Base-by-base conservation (phyloP, 2,797 vertebrate genomes). In the Fringilla coelebs region DNA sequence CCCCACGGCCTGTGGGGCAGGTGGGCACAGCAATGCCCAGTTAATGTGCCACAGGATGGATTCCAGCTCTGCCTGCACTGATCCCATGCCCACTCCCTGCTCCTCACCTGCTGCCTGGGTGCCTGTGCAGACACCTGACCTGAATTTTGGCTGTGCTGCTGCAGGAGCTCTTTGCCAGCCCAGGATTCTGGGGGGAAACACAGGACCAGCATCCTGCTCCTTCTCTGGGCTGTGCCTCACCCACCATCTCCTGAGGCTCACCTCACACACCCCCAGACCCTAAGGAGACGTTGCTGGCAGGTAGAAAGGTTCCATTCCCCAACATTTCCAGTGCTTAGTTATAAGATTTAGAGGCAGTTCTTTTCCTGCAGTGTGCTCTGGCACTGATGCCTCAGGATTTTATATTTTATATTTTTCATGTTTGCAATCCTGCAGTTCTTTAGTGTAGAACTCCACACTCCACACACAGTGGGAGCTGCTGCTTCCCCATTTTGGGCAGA, bases 1-100 rank as follows among this genome's bases (percentile, higher is more conserved):
- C 70, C 87, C 72, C 70, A n/a, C 54, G 66, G 72, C 51, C n/a
- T 54, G 65, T 25, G 36, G 10, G 8, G 34, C 81, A 38, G 29
- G 57, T 11, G 48, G 7, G 62, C 12, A 34, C 31, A 46, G 60
- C 1, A 32, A 38, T 7, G 24, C 6, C 78, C 66, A 54, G 25
- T 43, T 38, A 48, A 74, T 5, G 52, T 3, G 1, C 20, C 54
- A 55, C 13, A n/a, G 54, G 13, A 22, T 55, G 32, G 25, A 71
- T 52, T 45, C 62, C 85, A 89, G 62, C 76, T 66, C 76, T 20
- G 58, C 48, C 36, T 34, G 58, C 15, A 1, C 1, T 2, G 83
- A 38, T 49, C 3, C 60, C 0, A 0, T 4, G 77, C 34, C 32
- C 1, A 0, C 43, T 20, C 40, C 36, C 5, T 0, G 32, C 66